Percentiles rank a stretch among this genome's conserved stretches.
These are phyloP conservation scores for Lamellibrachia satsuma DNA, from an alignment of 2,888 invertebrate species.

Conservation along the genomic window DNA sequence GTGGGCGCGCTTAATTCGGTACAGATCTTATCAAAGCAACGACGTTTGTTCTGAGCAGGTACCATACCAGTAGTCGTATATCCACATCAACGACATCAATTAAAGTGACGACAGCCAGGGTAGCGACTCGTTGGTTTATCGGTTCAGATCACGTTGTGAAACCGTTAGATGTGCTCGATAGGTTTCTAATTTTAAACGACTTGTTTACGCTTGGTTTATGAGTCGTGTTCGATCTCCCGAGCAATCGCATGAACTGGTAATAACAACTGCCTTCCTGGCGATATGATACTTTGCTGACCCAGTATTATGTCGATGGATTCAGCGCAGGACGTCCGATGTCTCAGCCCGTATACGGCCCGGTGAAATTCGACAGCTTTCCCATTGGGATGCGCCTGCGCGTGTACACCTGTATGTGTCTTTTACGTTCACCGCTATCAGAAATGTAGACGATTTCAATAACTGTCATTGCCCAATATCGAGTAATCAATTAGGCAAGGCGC, in stretches of 20 bases:
- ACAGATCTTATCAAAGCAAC: neutral
- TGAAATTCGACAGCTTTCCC: neutral
- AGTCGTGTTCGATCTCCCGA: neutral
- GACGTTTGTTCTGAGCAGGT: neutral
- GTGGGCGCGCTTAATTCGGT: neutral
- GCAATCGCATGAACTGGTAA: neutral
- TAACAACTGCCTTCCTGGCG: neutral
- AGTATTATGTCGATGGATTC: neutral
- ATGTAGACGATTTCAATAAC: neutral
- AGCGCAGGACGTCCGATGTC: neutral
- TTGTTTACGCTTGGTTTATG: neutral
- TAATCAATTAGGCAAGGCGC: neutral
- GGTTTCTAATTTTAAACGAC: neutral
- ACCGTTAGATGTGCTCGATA: neutral
- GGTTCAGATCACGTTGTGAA: neutral
- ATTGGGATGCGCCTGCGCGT: neutral
- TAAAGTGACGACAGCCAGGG: neutral
- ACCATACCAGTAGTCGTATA: conserved; percentile 4
- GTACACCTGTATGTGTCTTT: neutral
- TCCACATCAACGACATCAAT: neutral
- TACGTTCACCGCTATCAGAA: too few relatives aligned
- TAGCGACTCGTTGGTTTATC: neutral
- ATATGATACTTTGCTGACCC: neutral
- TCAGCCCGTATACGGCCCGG: neutral
- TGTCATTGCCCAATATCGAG: neutral